A percentile compares a stretch with the other conserved stretches of the same genome.
Conservation (phyloP, 92 coral and sea anemone genomes). For the Parazoanthus swiftii region DNA sequence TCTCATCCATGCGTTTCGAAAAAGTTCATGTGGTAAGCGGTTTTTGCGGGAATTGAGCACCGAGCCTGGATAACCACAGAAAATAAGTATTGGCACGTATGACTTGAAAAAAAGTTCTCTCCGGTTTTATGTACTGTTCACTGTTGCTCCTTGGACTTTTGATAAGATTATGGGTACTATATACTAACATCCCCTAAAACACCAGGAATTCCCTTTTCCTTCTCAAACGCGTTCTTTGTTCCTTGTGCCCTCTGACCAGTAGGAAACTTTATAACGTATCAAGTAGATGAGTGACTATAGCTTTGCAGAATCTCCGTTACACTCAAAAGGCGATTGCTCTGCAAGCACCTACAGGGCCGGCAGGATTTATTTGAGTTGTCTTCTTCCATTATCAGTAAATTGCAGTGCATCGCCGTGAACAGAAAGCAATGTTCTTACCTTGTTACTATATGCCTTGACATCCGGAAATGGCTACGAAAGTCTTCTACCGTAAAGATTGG, state of each 20-base stretch:
- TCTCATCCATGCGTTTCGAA: too few species aligned
- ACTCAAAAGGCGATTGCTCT: conserved; percentile 46
- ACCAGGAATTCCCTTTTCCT: conserved; percentile 46
- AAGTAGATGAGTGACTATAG: conserved; percentile 33
- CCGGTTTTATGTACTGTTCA: too few species aligned
- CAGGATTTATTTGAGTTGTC: conserved; percentile 45
- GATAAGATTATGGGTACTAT: conserved; percentile 42
- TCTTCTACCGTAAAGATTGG: neutral
- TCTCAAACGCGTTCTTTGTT: conserved; percentile 29
- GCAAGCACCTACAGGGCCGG: conserved; percentile 44
- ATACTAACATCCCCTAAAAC: conserved; percentile 46
- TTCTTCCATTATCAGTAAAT: conserved; percentile 26
- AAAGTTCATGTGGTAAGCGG: too few species aligned
- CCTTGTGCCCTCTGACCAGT: conserved; percentile 32
- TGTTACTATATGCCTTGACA: neutral
- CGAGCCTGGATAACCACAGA: too few species aligned
- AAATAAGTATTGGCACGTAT: too few species aligned
- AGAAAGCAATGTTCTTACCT: neutral
- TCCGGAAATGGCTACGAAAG: neutral
- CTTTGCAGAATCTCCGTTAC: conserved; percentile 18
- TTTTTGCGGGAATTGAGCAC: too few species aligned
- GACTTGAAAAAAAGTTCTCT: too few species aligned
- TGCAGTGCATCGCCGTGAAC: neutral
- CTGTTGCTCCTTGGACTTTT: too few species aligned
- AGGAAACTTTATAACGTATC: conserved; percentile 48